Evolutionary conservation across 2,113 vertebrate genomes (phyloP).

Genomic region (Petroica traversi): DNA sequence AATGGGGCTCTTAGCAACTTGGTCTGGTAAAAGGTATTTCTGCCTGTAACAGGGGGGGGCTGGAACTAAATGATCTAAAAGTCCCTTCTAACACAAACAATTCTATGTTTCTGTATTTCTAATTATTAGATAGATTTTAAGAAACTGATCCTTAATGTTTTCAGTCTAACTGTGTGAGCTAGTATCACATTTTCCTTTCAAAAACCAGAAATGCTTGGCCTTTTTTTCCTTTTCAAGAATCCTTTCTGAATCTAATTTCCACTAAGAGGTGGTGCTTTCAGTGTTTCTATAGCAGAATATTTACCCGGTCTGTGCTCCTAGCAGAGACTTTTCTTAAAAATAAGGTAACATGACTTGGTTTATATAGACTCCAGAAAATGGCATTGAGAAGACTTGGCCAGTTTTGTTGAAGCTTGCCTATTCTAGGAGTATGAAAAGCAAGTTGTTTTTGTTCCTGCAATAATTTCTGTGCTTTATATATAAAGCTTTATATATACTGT

Average conservation of each 20-base stretch:
- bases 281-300: not conserved
- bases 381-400: not conserved
- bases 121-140: not conserved
- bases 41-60: fast-evolving
- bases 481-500: not conserved
- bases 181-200: not conserved
- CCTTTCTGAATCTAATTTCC: not conserved
- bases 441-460: not conserved
- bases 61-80: not conserved
- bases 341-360: fast-evolving
- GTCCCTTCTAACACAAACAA: not conserved
- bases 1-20: not conserved
- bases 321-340: not conserved
- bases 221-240: not conserved
- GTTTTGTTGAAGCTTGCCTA: not conserved
- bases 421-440: not conserved
- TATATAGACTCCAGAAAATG: not conserved
- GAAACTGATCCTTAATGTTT: not conserved
- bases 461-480: not conserved
- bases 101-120: not conserved
- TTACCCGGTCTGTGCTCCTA: not conserved
- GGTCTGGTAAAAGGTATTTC: not conserved
- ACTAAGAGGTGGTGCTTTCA: not conserved
- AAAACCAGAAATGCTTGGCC: not conserved
- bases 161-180: not conserved